Conservation (phyloP, 2,113 vertebrate species). For the Solea solea region DNA sequence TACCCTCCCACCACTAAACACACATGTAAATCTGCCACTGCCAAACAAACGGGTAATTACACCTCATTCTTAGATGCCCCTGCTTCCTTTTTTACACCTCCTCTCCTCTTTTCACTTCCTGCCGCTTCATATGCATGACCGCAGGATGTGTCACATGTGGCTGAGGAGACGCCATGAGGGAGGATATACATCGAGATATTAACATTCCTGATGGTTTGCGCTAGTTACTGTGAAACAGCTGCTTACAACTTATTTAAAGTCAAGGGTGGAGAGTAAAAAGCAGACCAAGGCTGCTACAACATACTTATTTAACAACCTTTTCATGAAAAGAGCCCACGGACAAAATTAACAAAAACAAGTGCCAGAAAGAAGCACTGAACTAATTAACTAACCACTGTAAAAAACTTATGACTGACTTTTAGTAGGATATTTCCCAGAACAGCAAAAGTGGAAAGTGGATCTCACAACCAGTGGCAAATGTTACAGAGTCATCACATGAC, state of each 20-base stretch:
- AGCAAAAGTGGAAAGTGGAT: too few relatives aligned
- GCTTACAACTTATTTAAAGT: background rate
- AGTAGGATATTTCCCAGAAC: too few relatives aligned
- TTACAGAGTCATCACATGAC: too few relatives aligned
- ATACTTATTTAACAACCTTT: too few relatives aligned
- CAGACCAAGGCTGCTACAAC: too few relatives aligned
- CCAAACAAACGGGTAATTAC: slow-evolving; percentile 67
- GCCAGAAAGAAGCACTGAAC: too few relatives aligned
- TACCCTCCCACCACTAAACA: slow-evolving; percentile 37
- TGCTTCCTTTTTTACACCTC: slow-evolving; percentile 57
- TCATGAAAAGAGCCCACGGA: too few relatives aligned
- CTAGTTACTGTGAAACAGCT: slow-evolving; percentile 38
- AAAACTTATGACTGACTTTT: too few relatives aligned
- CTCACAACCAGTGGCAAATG: too few relatives aligned
- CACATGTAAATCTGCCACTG: slow-evolving; percentile 38
- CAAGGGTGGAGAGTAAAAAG: too few relatives aligned
- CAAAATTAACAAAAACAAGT: too few relatives aligned
- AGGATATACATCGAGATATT: slow-evolving; percentile 41
- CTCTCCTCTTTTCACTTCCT: slow-evolving; percentile 45
- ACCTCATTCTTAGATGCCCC: slow-evolving; percentile 43
- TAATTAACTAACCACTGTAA: too few relatives aligned
- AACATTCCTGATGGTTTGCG: slow-evolving; percentile 59
- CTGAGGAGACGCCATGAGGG: slow-evolving; percentile 33
- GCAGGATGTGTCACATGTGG: slow-evolving; percentile 49
- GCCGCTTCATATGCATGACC: slow-evolving; percentile 21